These are phyloP conservation scores for Harpalus rubripes DNA, from an alignment of 2,888 invertebrate species.

Conservation along the genomic window DNA sequence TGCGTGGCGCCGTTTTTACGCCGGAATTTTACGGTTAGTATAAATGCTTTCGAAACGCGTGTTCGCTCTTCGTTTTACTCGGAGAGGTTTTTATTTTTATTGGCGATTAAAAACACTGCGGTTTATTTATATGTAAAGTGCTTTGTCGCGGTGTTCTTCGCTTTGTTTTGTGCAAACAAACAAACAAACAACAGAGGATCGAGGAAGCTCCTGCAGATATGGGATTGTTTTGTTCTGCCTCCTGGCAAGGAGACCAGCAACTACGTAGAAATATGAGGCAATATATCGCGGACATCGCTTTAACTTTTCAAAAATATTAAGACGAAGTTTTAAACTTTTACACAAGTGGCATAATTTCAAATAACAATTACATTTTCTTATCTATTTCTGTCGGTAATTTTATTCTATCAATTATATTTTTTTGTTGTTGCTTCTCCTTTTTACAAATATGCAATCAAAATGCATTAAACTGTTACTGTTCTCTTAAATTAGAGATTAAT, in stretches of 20 bases:
- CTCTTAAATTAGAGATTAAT: too few relatives aligned
- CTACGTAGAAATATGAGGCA: constrained; percentile 4
- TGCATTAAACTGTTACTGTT: too few relatives aligned
- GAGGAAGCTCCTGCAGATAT: neutral
- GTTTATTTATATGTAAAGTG: constrained; percentile 67
- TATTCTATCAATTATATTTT: too few relatives aligned
- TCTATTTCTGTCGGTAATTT: too few relatives aligned
- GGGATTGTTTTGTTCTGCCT: neutral
- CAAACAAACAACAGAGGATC: constrained; percentile 43
- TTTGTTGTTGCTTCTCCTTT: too few relatives aligned
- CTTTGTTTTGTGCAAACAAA: constrained; percentile 60
- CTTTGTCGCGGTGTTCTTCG: constrained; percentile 59
- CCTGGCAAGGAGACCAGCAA: constrained; percentile 1
- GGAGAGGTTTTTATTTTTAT: constrained; percentile 65
- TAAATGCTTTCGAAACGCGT: constrained; percentile 62
- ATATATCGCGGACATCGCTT: neutral
- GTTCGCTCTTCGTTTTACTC: constrained; percentile 53
- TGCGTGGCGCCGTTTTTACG: neutral
- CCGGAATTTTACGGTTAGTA: constrained; percentile 56
- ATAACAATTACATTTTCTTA: too few relatives aligned
- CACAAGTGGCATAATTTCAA: neutral
- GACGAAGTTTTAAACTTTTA: neutral
- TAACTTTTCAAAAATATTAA: neutral
- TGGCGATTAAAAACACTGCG: constrained; percentile 65
- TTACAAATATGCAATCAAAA: too few relatives aligned